A percentile compares a stretch with the other conserved stretches of the same genome.
Conservation (phyloP, 2,113 vertebrate species). For the Edolisoma coerulescens region DNA sequence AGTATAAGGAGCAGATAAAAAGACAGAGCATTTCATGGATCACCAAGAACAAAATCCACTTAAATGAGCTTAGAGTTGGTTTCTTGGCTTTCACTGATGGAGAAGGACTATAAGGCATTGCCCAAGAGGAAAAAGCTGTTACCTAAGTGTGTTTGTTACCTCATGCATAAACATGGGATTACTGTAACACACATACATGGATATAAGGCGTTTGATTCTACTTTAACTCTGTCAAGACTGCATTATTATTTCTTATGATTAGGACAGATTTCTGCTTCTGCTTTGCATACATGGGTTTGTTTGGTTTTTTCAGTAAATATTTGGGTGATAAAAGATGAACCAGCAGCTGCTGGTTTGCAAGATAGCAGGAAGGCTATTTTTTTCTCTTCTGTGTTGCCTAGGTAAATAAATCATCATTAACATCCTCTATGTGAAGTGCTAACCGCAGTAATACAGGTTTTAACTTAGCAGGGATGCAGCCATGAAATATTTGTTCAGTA, state of each 20-base stretch:
- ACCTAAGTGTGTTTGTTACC: slow-evolving; percentile 75
- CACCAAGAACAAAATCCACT: slow-evolving; percentile 91
- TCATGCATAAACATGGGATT: slow-evolving; percentile 81
- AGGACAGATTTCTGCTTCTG: not conserved
- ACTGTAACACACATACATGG: slow-evolving; percentile 66
- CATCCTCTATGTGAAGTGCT: slow-evolving; percentile 42
- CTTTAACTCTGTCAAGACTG: slow-evolving; percentile 59
- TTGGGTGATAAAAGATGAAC: slow-evolving; percentile 7
- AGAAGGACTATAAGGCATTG: slow-evolving; percentile 76
- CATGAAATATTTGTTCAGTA: slow-evolving; percentile 49
- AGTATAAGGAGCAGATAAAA: slow-evolving; percentile 91
- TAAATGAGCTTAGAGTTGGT: slow-evolving; percentile 89
- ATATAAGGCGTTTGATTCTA: slow-evolving; percentile 15
- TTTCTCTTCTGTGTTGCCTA: slow-evolving; percentile 31
- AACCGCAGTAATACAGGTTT: slow-evolving; percentile 11
- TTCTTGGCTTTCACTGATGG: slow-evolving; percentile 78
- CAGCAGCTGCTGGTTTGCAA: slow-evolving; percentile 1
- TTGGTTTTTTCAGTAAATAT: not conserved
- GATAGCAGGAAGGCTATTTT: slow-evolving; percentile 28
- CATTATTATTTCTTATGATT: slow-evolving; percentile 19
- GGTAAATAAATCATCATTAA: slow-evolving; percentile 53
- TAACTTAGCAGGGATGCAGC: slow-evolving; percentile 58
- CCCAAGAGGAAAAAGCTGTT: slow-evolving; percentile 79
- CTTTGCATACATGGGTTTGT: not conserved
- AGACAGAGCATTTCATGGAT: slow-evolving; percentile 95